Evolutionary conservation across 1,140 invertebrate species (phyloP), one percentile per base, ranked within the genome.

Genomic region (Heliconius congener): DNA sequence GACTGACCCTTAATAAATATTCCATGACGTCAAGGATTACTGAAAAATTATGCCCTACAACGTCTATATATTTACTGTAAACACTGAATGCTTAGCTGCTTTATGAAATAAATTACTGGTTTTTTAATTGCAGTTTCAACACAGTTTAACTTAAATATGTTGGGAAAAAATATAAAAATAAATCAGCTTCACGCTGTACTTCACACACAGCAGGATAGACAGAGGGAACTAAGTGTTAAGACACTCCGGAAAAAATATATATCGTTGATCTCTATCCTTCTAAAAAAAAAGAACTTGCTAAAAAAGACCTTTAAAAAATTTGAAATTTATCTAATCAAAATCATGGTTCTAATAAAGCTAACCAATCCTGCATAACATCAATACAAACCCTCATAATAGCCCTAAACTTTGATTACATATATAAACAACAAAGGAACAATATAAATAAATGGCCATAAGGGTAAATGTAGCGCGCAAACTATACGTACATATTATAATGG

Each of bases 1-100:
- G 83, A 86, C 80, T 84, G 85, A 89, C 88, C 89, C 88, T 90
- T 90, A 90, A 94, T 94, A 92, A 92, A 89, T 91, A 89, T 85
- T 80, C 76, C 85, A 86, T 86, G 85, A 87, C 83, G 83, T 76
- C 84, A 83, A 83, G 85, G 81, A 88, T 87, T 87, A 85, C 83
- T 81, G 76, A 83, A 81, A 85, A 83, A 71, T 71, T 76, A 76
- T 76, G 37, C 13, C 60, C n/a, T 50, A 11, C 42, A 50, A 70
- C 39, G 60, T 19, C 60, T 76, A 70, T 76, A 76, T 75, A 75
- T 81, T 81, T 77, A 73, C 79, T 57, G 70, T 8, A 3, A 2
- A 57, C 8, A 57, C 60, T 30, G 23, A 1, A 60, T 60, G 23
- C n/a, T 60, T 16, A 46, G 9, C 57, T 60, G 9, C 0, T 60